A percentile compares a stretch with the other conserved stretches of the same genome.
phyloP scores from a whole-genome alignment of 2,888 invertebrate genomes.

The Thera obeliscata region DNA sequence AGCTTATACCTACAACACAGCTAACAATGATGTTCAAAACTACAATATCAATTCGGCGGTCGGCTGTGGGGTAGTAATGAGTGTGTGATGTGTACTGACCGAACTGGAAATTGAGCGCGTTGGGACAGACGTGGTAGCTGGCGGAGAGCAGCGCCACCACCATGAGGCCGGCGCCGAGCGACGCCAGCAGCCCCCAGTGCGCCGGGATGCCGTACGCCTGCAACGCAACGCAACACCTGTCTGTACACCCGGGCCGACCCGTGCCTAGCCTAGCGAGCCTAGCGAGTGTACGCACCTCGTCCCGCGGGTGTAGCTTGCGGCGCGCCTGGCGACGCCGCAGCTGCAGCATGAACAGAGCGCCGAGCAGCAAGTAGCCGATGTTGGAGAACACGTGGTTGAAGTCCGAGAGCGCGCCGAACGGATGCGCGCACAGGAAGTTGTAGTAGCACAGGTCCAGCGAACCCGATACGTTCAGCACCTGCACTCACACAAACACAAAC shows the following conservation, averaged over 20 bases:
- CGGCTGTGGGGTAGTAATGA: too few relatives aligned
- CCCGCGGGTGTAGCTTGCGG: constrained; percentile 52
- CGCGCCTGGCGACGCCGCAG: constrained; percentile 73
- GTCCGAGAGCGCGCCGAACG: constrained; percentile 89
- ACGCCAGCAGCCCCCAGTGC: constrained; percentile 93
- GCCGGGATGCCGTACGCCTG: constrained; percentile 91
- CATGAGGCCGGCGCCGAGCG: constrained; percentile 93
- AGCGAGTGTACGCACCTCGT: constrained; percentile 55
- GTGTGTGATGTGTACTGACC: constrained; percentile 76
- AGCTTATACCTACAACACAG: too few relatives aligned
- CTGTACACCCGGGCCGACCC: neutral
- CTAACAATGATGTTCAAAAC: too few relatives aligned
- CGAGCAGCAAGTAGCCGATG: constrained; percentile 92
- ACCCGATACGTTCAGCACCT: constrained; percentile 91
- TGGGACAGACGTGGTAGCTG: constrained; percentile 96
- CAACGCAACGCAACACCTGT: neutral
- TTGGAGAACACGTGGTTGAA: constrained; percentile 96
- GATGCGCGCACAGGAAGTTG: constrained; percentile 95
- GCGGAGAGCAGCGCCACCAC: constrained; percentile 95
- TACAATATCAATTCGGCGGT: too few relatives aligned
- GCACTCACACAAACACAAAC: constrained; percentile 24
- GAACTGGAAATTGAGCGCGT: constrained; percentile 95
- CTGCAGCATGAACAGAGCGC: constrained; percentile 90
- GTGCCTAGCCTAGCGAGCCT: neutral
- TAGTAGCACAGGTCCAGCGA: constrained; percentile 96